Evolutionary conservation across 1,140 invertebrate genomes (phyloP).

Genomic region (Adelges cooleyi): DNA sequence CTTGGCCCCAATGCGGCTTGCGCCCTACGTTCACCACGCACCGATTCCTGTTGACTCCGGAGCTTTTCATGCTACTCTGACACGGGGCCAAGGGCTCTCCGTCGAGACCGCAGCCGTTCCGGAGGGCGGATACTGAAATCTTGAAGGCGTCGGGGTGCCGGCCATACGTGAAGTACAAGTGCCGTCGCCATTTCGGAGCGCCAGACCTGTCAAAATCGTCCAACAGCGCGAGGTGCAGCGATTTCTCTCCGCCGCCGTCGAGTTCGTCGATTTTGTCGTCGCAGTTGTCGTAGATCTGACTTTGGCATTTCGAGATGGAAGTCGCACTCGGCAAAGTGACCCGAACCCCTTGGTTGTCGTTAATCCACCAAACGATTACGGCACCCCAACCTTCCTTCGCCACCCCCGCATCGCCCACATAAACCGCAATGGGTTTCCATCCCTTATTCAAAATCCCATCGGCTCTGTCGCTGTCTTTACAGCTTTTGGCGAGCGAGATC

Average conservation of each 20-base stretch:
- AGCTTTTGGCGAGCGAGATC: too few relatives aligned
- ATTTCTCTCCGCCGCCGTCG: background rate
- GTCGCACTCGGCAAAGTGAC: background rate
- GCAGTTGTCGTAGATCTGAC: background rate
- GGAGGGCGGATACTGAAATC: background rate
- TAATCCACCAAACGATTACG: background rate
- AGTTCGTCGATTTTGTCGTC: background rate
- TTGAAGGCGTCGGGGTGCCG: background rate
- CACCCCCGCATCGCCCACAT: background rate
- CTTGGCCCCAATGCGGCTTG: background rate
- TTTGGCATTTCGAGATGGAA: background rate
- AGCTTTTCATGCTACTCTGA: too few relatives aligned
- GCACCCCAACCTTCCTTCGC: background rate
- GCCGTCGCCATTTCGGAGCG: background rate
- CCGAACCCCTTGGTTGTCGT: background rate
- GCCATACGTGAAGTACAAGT: background rate
- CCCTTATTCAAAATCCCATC: too few relatives aligned
- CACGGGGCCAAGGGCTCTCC: background rate
- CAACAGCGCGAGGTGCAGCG: background rate
- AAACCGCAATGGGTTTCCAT: background rate
- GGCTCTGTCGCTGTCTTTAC: too few relatives aligned
- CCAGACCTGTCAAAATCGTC: background rate
- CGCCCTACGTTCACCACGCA: background rate
- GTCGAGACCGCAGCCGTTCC: background rate
- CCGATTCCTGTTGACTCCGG: background rate